Base-by-base conservation (phyloP, 64 coral and sea anemone genomes). In the Stylophora pistillata region DNA sequence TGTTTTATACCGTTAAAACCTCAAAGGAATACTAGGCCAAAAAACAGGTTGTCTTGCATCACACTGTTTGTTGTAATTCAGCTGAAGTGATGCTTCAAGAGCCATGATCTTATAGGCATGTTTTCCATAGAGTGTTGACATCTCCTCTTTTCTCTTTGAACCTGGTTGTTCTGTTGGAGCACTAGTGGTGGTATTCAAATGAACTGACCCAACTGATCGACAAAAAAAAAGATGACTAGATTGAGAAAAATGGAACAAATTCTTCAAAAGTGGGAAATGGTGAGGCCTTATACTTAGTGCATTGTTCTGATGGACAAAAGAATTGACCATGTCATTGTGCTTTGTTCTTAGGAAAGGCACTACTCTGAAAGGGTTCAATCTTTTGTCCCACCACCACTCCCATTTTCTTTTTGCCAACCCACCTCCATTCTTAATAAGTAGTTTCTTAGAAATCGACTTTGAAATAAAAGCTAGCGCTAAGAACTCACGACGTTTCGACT, bases 21-120 rank as follows among this genome's bases (percentile, higher is more conserved):
- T 99, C n/a, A 99, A 77, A 21, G 97, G 97, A 69, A 99, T 99
- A 75, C 93, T 99, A 18, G 97, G 97, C 97, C 97, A 99, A 47
- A 88, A 99, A 15, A 93, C 65, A 30, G 97, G 97, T 25, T 99
- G 93, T 56, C 91, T 93, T 34, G 72, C 78, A 89, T 99, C 93
- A 82, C 79, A 92, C 65, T 86, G 77, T 61, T 85, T 99, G 65
- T 99, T 90, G 91, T 90, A 99, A 60, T 74, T 89, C 21, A 99
- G 78, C 32, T 99, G 97, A 58, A 95, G 47, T 34, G 91, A 95
- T 53, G 97, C 87, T n/a, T 99, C 97, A 28, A 99, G 78, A 29
- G 91, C 86, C 86, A 94, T 91, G n/a, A 99, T 95, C 1, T 29
- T 23, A 15, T 78, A 76, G 31, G 90, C 85, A 53, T 92, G 72